phyloP scores from a whole-genome alignment of 2,797 vertebrate genomes.

The Pitangus sulphuratus region DNA sequence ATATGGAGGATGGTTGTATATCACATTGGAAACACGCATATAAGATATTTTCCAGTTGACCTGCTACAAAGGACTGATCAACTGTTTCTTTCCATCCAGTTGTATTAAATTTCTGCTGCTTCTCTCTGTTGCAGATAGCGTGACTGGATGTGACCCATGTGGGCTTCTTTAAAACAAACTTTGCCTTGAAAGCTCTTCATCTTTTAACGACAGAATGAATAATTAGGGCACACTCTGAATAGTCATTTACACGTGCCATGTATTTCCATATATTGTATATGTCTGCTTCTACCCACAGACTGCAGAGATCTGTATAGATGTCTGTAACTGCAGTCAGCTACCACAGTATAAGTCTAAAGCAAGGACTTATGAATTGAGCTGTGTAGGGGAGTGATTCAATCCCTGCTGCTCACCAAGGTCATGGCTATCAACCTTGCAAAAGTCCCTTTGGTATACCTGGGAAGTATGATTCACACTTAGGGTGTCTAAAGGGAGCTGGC shows the following conservation, averaged over 20 bases:
- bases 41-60: background rate
- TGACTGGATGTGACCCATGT: background rate
- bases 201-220: background rate
- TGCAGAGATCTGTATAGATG: background rate
- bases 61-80: background rate
- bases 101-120: background rate
- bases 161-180: background rate
- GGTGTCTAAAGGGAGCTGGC: background rate
- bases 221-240: background rate
- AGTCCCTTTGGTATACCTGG: background rate
- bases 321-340: background rate
- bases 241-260: background rate
- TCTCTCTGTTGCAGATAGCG: background rate
- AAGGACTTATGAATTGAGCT: background rate
- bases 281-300: background rate
- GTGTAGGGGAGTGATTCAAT: background rate
- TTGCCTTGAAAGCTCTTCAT: background rate
- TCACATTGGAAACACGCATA: background rate
- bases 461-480: background rate
- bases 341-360: background rate
- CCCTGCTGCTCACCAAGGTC: background rate
- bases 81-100: background rate
- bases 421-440: background rate
- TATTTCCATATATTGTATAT: no score
- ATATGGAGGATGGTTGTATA: background rate